These are phyloP conservation scores for Aplochiton taeniatus DNA, from an alignment of 2,797 vertebrate genomes.

Conservation along the genomic window DNA sequence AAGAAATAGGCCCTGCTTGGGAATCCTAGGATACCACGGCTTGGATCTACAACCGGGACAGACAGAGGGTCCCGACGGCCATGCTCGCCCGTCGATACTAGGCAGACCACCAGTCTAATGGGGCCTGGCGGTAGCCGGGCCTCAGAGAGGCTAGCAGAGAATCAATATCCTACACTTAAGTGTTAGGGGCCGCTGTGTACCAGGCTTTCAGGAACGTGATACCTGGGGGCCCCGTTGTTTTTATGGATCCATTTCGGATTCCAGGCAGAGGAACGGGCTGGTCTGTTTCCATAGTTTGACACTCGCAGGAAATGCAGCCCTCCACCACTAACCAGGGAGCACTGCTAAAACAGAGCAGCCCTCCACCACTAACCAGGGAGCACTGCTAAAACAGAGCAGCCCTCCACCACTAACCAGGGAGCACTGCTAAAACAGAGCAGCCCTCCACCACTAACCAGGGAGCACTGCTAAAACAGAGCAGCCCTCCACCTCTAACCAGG, in stretches of 20 bases:
- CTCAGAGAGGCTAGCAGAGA: slow-evolving; percentile 39
- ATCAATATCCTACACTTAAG: slow-evolving; percentile 66
- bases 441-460: too few relatives aligned
- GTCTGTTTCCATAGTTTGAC: slow-evolving; percentile 3
- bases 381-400: too few relatives aligned
- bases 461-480: too few relatives aligned
- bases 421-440: too few relatives aligned
- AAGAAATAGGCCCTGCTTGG: slow-evolving; percentile 70
- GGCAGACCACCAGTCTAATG: slow-evolving; percentile 62
- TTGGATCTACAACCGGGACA: slow-evolving; percentile 21
- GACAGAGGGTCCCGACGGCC: background rate
- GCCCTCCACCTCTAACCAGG: too few relatives aligned
- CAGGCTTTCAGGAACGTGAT: slow-evolving; percentile 71
- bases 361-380: too few relatives aligned
- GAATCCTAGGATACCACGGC: slow-evolving; percentile 54
- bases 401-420: too few relatives aligned
- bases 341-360: too few relatives aligned
- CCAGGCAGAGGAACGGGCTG: slow-evolving; percentile 57
- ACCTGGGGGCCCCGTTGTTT: slow-evolving; percentile 40
- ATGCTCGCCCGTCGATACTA: slow-evolving; percentile 25
- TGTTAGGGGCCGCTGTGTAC: slow-evolving; percentile 27
- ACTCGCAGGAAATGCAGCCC: too few relatives aligned
- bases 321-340: too few relatives aligned
- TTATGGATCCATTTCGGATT: slow-evolving; percentile 62
- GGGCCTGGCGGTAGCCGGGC: slow-evolving; percentile 25